Base-by-base conservation (phyloP, 2,797 vertebrate species). In the Chrysolophus pictus region DNA sequence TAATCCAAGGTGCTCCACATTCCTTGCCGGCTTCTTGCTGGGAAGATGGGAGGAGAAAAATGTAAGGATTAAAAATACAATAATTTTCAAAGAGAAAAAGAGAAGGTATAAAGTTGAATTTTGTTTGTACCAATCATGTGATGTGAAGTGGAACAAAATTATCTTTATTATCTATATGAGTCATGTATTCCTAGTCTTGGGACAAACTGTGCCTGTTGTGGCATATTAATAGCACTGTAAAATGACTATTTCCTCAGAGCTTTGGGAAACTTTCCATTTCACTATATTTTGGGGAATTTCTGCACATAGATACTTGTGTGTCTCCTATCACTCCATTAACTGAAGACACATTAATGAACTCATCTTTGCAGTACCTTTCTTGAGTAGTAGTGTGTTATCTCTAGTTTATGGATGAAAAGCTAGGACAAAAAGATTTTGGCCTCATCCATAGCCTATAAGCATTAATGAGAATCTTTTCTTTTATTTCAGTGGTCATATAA, bases 11-110 rank as follows among this genome's bases (percentile, higher is more conserved):
- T 93, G 82, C 92, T 93, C 59, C 28, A 56, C 10, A 24, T 86
- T 55, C 67, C 76, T 81, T 88, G 87, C 55, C 87, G 92, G 82
- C 37, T 95, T 81, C 82, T 91, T 83, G 55, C 79, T 86, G 87
- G 33, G 63, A 47, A 33, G 14, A 23, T 63, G 55, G 56, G 47
- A 86, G n/a, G 56, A 91, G 56, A 91, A 39, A 42, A 75, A 68
- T 23, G 37, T 37, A 46, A 29, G 11, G 7, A 67, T 85, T 74
- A 67, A 72, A 87, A 88, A 22, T 49, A 37, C 82, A 83, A 49
- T 59, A 28, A 62, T 46, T 64, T 53, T 46, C 0, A 1, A 53
- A 51, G 79, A 77, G 9, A 56, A 80, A 22, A 78, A n/a, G 44
- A 84, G 18, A 55, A 16, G 62, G 14, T 55, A 39, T 44, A 5